Conservation (phyloP, 2,113 vertebrate genomes). For the Apeltes quadracus region DNA sequence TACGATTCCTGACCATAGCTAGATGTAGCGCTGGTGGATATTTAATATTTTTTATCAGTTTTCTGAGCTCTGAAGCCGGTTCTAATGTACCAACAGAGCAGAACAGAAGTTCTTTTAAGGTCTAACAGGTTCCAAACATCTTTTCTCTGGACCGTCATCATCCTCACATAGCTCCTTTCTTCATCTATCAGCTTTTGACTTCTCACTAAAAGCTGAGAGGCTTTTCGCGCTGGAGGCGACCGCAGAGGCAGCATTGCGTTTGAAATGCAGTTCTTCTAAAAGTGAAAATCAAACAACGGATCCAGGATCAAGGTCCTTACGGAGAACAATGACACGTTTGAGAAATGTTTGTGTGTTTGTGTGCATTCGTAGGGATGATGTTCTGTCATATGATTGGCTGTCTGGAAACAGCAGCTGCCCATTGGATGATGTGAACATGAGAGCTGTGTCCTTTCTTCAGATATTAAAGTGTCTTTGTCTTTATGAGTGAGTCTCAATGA, state of each 20-base stretch:
- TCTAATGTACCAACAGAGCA: background rate
- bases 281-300: background rate
- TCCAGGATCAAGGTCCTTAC: background rate
- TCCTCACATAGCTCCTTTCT: conserved; percentile 3
- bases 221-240: background rate
- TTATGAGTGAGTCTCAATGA: background rate
- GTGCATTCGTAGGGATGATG: background rate
- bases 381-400: conserved; percentile 19
- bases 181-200: background rate
- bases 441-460: conserved; percentile 11
- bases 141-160: background rate
- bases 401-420: conserved; percentile 1
- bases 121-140: background rate
- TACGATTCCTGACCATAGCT: background rate
- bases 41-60: background rate
- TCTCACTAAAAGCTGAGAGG: background rate
- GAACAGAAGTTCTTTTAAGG: background rate
- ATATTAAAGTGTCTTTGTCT: conserved; percentile 44
- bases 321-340: background rate
- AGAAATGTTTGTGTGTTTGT: conserved; percentile 6
- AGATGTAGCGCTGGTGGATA: background rate
- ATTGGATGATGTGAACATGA: conserved; percentile 3
- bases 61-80: background rate
- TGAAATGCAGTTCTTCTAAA: conserved; percentile 9
- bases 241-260: conserved; percentile 15